Evolutionary conservation across 2,888 invertebrate genomes (phyloP), one percentile per base, ranked within the genome.

Genomic region (Cacoxenus indagator): DNA sequence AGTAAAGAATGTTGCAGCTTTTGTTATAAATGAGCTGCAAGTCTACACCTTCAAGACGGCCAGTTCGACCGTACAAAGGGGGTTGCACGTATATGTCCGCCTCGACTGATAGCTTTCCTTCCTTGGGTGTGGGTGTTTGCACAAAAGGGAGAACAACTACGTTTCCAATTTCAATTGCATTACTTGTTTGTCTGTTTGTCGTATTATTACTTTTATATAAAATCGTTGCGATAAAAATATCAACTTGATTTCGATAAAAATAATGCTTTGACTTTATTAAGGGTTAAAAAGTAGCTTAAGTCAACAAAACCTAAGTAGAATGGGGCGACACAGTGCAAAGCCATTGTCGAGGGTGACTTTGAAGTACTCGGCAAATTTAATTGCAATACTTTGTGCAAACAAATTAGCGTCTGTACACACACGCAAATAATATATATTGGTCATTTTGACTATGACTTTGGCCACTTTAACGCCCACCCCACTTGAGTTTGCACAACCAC

Each of bases 1-100:
- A 68, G 62, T 73, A 79, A 79, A 72, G 70, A 81, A 78, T 77
- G 76, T 76, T 79, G 81, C 79, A 81, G 67, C 67, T 76, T 71
- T 66, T 51, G 37, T 70, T 48, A 70, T 65, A 66, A 70, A 67
- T 69, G 75, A 59, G 74, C 19, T 61, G 57, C 37, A 51, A 51
- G 22, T 51, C 51, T 51, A 3, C 51, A 51, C 69, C 31, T 57
- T 64, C 59, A 59, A 19, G 64, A 67, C 71, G 72, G 64, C 66
- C 69, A 71, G 45, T 43, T 14, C 45, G 45, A 22, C 59, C n/a
- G n/a, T n/a, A n/a, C n/a, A n/a, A n/a, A n/a, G n/a, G n/a, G n/a
- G n/a, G n/a, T n/a, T n/a, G n/a, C n/a, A n/a, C n/a, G n/a, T n/a
- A n/a, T n/a, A n/a, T n/a, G n/a, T n/a, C n/a, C n/a, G n/a, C n/a